Percentiles rank a stretch among this genome's conserved stretches.
These are phyloP conservation scores for Mystacornis crossleyi DNA, from an alignment of 2,113 vertebrate genomes.

Conservation along the genomic window DNA sequence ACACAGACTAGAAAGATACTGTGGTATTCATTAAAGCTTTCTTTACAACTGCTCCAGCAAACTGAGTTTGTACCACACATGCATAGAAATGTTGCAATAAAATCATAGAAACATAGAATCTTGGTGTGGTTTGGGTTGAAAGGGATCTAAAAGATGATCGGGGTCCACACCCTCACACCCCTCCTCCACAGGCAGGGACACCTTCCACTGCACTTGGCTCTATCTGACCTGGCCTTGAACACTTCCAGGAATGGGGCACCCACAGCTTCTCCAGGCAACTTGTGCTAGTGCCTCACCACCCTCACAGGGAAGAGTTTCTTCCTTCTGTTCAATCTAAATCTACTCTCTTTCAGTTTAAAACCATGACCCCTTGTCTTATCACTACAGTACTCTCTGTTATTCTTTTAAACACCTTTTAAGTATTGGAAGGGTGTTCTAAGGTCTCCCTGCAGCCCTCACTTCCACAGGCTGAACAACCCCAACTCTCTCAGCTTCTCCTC, in stretches of 20 bases:
- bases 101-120: background rate
- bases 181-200: too few species aligned
- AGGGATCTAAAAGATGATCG: fast-evolving
- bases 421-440: too few species aligned
- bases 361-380: fast-evolving
- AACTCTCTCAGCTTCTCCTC: too few species aligned
- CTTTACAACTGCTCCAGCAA: background rate
- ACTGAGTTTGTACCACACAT: background rate
- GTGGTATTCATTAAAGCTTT: background rate
- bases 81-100: background rate
- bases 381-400: fast-evolving
- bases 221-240: background rate
- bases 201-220: background rate
- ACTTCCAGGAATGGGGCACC: background rate
- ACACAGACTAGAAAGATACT: background rate
- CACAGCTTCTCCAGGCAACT: background rate
- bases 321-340: background rate
- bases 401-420: background rate
- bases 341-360: background rate
- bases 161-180: fast-evolving
- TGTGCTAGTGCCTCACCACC: fast-evolving
- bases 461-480: too few species aligned
- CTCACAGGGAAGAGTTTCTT: background rate
- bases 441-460: too few species aligned
- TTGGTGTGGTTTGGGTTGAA: background rate